phyloP scores from a whole-genome alignment of 2,888 invertebrate genomes.

The Plusia festucae region DNA sequence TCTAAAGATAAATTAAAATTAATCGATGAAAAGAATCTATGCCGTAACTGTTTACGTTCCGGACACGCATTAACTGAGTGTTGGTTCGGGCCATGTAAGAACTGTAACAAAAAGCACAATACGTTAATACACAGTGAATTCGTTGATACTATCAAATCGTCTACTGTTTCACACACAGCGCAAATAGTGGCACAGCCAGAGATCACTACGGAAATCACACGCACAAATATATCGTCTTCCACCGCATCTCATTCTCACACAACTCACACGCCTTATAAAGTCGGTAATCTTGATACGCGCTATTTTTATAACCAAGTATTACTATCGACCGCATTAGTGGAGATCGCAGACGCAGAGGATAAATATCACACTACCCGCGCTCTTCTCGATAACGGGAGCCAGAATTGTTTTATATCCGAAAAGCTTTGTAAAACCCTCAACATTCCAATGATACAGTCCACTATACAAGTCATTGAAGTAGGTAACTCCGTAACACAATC shows the following conservation, averaged over 20 bases:
- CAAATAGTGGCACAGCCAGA: too few relatives aligned
- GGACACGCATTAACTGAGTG: slow-evolving; percentile 32
- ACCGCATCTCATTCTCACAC: not conserved
- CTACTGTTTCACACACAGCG: not conserved
- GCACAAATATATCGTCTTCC: too few relatives aligned
- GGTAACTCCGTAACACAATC: slow-evolving; percentile 37
- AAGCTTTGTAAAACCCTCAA: slow-evolving; percentile 31
- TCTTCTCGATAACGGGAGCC: slow-evolving; percentile 44
- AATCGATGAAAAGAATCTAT: slow-evolving; percentile 35
- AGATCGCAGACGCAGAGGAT: slow-evolving; percentile 24
- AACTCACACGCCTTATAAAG: slow-evolving; percentile 7
- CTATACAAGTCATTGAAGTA: slow-evolving; percentile 31
- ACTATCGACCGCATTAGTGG: slow-evolving; percentile 44
- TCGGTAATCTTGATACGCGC: slow-evolving; percentile 11
- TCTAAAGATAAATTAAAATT: slow-evolving; percentile 30
- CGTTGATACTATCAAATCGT: slow-evolving; percentile 2
- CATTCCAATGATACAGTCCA: slow-evolving; percentile 24
- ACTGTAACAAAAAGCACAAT: slow-evolving; percentile 38
- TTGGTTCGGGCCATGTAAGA: slow-evolving; percentile 36
- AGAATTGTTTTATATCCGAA: slow-evolving; percentile 32
- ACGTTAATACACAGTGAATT: slow-evolving; percentile 28
- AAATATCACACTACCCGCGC: slow-evolving; percentile 39
- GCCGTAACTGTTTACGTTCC: slow-evolving; percentile 45
- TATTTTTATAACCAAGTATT: slow-evolving; percentile 31
- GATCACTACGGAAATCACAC: too few relatives aligned